Conservation (phyloP, 2,888 invertebrate species). For the Acrocera orbiculus region DNA sequence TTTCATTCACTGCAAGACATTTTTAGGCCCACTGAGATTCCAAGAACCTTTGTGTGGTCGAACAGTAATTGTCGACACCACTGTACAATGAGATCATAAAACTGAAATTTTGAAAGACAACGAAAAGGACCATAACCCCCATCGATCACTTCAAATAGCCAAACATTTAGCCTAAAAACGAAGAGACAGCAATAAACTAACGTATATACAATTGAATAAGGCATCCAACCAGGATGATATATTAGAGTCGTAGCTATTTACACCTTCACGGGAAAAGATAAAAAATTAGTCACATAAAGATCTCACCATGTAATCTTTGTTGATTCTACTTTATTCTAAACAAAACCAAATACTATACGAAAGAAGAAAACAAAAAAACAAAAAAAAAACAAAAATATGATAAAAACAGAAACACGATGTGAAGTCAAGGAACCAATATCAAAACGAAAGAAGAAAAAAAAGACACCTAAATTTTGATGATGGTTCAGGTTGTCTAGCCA, state of each 20-base stretch:
- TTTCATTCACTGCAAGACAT: neutral
- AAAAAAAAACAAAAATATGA: too few relatives aligned
- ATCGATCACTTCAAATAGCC: constrained; percentile 5
- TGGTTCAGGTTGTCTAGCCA: too few relatives aligned
- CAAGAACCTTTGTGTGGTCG: constrained; percentile 6
- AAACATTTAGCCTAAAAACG: constrained; percentile 1
- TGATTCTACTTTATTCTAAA: too few relatives aligned
- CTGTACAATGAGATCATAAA: constrained; percentile 9
- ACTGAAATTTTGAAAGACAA: constrained; percentile 2
- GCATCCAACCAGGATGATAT: constrained; percentile 9
- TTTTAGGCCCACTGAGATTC: neutral
- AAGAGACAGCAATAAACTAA: constrained; percentile 1
- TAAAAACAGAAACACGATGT: constrained; percentile 3
- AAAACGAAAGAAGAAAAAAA: constrained; percentile 3
- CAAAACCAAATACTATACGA: too few relatives aligned
- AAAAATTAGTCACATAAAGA: constrained; percentile 6
- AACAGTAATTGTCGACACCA: constrained; percentile 8
- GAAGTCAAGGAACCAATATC: neutral
- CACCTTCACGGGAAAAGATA: constrained; percentile 8
- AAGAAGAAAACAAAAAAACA: too few relatives aligned
- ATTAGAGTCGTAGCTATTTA: constrained; percentile 8
- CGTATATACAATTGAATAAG: constrained; percentile 5
- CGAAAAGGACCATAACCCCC: constrained; percentile 7
- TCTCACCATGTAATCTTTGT: too few relatives aligned
- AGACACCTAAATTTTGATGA: constrained; percentile 5